A percentile compares a stretch with the other conserved stretches of the same genome.
Evolutionary conservation across 2,888 invertebrate genomes (phyloP).

Genomic region (Apamea epomidion): DNA sequence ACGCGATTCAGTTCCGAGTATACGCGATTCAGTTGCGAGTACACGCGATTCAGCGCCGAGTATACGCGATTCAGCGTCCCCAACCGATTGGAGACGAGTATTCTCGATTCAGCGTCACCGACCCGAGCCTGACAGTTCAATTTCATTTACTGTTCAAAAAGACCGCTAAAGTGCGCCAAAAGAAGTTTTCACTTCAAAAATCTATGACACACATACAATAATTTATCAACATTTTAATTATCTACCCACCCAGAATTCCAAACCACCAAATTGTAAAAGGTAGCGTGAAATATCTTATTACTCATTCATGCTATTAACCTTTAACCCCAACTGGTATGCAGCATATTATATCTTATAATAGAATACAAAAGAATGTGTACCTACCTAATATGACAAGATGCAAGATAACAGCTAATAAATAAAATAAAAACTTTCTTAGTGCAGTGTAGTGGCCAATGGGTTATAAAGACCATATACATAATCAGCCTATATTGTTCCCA

Average conservation of each 20-base stretch:
- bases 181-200: background rate
- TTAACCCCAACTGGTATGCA: constrained; percentile 6
- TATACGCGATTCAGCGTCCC: too few relatives aligned
- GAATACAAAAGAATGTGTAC: constrained; percentile 11
- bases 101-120: too few relatives aligned
- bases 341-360: constrained; percentile 23
- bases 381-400: constrained; percentile 16
- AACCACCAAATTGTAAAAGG: constrained; percentile 10
- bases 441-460: background rate
- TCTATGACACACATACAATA: constrained; percentile 3
- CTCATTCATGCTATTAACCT: constrained; percentile 42
- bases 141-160: background rate
- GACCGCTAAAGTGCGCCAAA: background rate
- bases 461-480: background rate
- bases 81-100: too few relatives aligned
- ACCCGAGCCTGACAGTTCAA: background rate
- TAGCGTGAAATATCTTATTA: constrained; percentile 44
- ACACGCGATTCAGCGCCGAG: too few relatives aligned
- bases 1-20: too few relatives aligned
- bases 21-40: too few relatives aligned
- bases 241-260: background rate
- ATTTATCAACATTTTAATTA: constrained; percentile 23
- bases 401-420: constrained; percentile 3
- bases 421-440: background rate
- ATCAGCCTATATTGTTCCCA: too few relatives aligned